These are phyloP conservation scores for Malurus melanocephalus DNA, from an alignment of 2,113 vertebrate genomes.

Conservation along the genomic window DNA sequence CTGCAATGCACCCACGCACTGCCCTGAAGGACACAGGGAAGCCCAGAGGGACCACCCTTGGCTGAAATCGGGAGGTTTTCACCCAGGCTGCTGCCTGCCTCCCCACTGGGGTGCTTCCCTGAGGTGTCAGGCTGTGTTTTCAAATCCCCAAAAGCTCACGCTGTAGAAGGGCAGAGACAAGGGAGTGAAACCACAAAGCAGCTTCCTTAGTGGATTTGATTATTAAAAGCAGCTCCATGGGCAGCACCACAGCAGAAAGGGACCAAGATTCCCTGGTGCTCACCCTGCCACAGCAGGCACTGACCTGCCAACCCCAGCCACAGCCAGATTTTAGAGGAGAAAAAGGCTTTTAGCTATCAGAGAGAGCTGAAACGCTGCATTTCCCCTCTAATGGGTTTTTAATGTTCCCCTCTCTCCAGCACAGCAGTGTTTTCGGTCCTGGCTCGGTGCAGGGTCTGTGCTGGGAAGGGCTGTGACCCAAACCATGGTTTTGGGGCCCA, in stretches of 20 bases:
- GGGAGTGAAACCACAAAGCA: neutral
- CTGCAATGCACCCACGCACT: neutral
- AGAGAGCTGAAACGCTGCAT: fast-evolving
- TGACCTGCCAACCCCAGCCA: neutral
- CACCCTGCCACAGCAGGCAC: neutral
- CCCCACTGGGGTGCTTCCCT: neutral
- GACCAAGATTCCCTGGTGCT: neutral
- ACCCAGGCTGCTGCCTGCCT: neutral
- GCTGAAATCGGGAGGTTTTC: neutral
- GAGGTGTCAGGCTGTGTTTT: neutral
- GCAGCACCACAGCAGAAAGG: fast-evolving
- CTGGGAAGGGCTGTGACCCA: neutral
- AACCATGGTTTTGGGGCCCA: fast-evolving
- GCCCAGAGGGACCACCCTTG: fast-evolving
- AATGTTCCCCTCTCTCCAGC: neutral
- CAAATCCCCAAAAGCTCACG: neutral
- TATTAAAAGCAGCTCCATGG: neutral
- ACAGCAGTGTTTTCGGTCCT: fast-evolving
- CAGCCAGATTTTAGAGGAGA: neutral
- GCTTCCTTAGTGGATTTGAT: neutral
- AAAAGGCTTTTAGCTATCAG: neutral
- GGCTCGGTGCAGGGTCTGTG: neutral
- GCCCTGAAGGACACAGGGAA: fast-evolving
- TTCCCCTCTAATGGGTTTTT: neutral
- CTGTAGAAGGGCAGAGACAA: neutral